Evolutionary conservation across 2,113 vertebrate species (phyloP).

Genomic region (Coturnix japonica): DNA sequence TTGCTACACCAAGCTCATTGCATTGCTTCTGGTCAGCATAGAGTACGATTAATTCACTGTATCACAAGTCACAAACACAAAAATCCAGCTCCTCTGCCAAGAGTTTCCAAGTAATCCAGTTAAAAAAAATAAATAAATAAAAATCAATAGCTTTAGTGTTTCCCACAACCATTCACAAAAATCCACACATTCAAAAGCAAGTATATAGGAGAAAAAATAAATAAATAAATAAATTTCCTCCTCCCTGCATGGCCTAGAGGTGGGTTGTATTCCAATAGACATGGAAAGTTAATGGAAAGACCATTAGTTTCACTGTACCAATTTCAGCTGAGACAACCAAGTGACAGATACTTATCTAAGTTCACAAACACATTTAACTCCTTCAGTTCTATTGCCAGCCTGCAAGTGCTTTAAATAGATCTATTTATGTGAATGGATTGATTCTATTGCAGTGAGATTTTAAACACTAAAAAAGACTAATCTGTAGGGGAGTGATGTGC

Average conservation of each 20-base stretch:
- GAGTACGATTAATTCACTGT: background rate
- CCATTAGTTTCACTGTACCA: background rate
- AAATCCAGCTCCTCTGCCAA: background rate
- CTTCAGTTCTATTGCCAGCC: background rate
- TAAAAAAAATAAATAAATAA: too few relatives aligned
- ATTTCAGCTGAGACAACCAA: background rate
- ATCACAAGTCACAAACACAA: background rate
- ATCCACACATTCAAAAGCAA: background rate
- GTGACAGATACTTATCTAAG: rapidly evolving
- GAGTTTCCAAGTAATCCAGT: background rate
- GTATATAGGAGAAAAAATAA: background rate
- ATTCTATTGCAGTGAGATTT: background rate
- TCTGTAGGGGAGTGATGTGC: background rate
- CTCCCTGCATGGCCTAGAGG: background rate
- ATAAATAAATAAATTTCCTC: background rate
- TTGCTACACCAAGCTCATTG: background rate
- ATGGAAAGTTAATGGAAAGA: background rate
- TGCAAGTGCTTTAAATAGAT: background rate
- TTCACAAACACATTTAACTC: background rate
- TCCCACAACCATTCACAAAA: background rate
- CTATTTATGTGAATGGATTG: background rate
- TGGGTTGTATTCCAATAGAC: background rate
- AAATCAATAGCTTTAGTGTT: background rate
- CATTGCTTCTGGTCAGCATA: background rate
- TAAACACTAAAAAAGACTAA: background rate